These are phyloP conservation scores for Euclidia mi DNA, from an alignment of 2,888 invertebrate genomes.

Conservation along the genomic window DNA sequence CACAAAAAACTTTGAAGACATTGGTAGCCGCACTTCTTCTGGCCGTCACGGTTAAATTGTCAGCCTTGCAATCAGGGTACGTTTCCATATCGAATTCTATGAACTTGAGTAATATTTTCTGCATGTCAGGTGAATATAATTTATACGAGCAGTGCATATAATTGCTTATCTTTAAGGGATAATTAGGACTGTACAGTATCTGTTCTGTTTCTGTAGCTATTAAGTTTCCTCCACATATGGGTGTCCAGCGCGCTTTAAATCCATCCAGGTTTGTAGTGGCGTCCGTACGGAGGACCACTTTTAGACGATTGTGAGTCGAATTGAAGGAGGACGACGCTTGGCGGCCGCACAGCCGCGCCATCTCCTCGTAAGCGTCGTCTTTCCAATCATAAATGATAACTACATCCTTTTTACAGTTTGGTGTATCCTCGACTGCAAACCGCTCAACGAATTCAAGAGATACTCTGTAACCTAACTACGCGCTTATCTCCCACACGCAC, in stretches of 20 bases:
- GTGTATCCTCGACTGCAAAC: conserved; percentile 93
- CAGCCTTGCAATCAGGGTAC: conserved; percentile 79
- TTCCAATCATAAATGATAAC: conserved; percentile 91
- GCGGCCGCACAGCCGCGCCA: conserved; percentile 92
- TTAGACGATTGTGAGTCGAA: conserved; percentile 91
- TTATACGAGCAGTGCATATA: conserved; percentile 92
- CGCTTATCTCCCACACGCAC: conserved; percentile 94
- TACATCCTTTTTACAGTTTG: conserved; percentile 93
- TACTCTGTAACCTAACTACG: conserved; percentile 87
- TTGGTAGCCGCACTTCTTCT: conserved; percentile 43
- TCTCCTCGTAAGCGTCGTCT: conserved; percentile 85
- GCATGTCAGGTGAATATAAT: conserved; percentile 81
- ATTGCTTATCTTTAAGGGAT: conserved; percentile 91
- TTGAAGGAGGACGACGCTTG: conserved; percentile 87
- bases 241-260: conserved; percentile 91
- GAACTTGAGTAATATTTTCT: conserved; percentile 89
- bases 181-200: conserved; percentile 93
- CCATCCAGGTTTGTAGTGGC: conserved; percentile 92
- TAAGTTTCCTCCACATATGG: conserved; percentile 93
- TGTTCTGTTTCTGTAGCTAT: conserved; percentile 84
- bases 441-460: conserved; percentile 89
- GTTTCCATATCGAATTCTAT: conserved; percentile 89
- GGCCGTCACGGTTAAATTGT: conserved; percentile 87
- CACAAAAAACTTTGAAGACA: conserved; percentile 63
- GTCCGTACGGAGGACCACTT: conserved; percentile 79